Evolutionary conservation across 2,888 invertebrate genomes (phyloP).

Genomic region (Diarsia mendica): DNA sequence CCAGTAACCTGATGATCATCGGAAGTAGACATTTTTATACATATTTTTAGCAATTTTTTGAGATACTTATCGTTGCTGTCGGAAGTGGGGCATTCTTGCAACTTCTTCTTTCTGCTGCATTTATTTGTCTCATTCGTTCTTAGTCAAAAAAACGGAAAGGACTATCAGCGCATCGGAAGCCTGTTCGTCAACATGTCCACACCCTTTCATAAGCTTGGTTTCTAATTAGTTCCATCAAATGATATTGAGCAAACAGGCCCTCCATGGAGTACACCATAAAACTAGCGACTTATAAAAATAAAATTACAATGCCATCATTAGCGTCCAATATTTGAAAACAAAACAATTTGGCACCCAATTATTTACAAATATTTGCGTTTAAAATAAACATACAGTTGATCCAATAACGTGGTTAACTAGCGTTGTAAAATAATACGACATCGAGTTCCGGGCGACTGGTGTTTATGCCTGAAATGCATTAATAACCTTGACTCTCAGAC

Average conservation of each 20-base stretch:
- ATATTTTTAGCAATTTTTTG: too few relatives aligned
- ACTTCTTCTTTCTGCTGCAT: background rate
- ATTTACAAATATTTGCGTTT: conserved; percentile 50
- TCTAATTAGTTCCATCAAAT: conserved; percentile 26
- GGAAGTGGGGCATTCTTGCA: too few relatives aligned
- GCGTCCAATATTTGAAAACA: conserved; percentile 43
- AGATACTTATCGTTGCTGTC: too few relatives aligned
- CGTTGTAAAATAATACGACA: conserved; percentile 30
- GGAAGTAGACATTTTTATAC: too few relatives aligned
- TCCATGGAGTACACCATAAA: conserved; percentile 39
- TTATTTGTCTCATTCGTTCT: background rate
- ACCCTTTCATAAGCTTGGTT: conserved; percentile 20
- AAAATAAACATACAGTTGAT: conserved; percentile 35
- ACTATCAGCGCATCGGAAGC: background rate
- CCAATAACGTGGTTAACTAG: conserved; percentile 20
- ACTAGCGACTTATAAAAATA: conserved; percentile 58
- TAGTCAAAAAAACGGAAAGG: background rate
- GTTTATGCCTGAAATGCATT: conserved; percentile 26
- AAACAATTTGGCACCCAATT: conserved; percentile 62
- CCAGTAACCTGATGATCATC: too few relatives aligned
- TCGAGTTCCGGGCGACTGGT: conserved; percentile 22
- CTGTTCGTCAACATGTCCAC: conserved; percentile 12
- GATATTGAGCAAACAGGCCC: conserved; percentile 56
- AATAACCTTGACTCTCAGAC: conserved; percentile 37
- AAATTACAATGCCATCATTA: conserved; percentile 52